Conservation (phyloP, 2,888 invertebrate species). For the Drosophila testacea region DNA sequence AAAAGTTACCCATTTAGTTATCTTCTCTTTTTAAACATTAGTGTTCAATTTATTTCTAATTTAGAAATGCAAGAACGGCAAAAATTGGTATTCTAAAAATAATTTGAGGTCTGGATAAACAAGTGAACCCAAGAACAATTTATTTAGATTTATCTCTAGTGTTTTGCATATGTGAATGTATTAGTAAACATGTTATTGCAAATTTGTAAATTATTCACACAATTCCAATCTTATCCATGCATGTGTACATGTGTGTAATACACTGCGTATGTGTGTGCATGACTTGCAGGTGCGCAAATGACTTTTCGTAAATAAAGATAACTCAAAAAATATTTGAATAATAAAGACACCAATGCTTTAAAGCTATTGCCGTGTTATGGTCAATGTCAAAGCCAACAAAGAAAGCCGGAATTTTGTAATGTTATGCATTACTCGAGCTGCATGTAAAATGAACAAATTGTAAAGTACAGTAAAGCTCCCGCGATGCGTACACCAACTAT, state of each 20-base stretch:
- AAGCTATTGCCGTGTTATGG: conserved; percentile 12
- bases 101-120: conserved; percentile 6
- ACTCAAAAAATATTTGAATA: background rate
- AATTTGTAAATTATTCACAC: background rate
- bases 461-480: background rate
- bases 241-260: too few species aligned
- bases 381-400: conserved; percentile 26
- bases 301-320: conserved; percentile 11
- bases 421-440: conserved; percentile 1
- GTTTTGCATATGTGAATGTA: background rate
- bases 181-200: background rate
- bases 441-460: conserved; percentile 6
- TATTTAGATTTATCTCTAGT: background rate
- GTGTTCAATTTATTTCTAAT: conserved; percentile 4
- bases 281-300: conserved; percentile 27
- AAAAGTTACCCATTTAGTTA: background rate
- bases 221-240: background rate
- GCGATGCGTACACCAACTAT: too few species aligned
- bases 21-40: background rate
- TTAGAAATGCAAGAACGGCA: background rate
- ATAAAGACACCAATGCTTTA: background rate
- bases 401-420: conserved; percentile 1
- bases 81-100: conserved; percentile 6
- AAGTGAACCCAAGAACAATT: background rate
- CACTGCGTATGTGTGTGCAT: background rate